Evolutionary conservation across 2,113 vertebrate genomes (phyloP), one percentile per base, ranked within the genome.

Genomic region (Festucalex cinctus): DNA sequence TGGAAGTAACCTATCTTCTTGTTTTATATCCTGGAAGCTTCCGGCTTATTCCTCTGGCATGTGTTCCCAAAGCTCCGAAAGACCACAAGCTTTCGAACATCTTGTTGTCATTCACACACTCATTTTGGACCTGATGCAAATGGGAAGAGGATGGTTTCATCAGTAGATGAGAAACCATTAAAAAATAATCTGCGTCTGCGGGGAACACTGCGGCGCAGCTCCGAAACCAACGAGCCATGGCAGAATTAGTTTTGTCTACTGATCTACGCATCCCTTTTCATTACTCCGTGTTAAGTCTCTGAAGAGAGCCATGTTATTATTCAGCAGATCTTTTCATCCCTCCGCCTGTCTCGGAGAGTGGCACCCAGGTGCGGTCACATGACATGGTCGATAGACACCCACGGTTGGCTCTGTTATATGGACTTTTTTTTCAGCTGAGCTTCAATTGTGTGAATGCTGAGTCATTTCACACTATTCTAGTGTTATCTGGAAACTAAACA

Each of bases 221-320:
- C 63, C 67, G 24, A 63, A 62, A 41, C 53, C 71, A 75, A 74
- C 24, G 78, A 79, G 73, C 65, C 69, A 14, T 75, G 59, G 64
- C 69, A 37, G 64, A 73, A 77, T 85, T 51, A 70, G 61, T 56
- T 48, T 61, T 65, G 67, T 74, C 57, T 59, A 57, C 53, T 65
- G 73, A 69, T 81, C 65, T 63, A 65, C 28, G 43, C 28, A 48
- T 64, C 70, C 28, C 35, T 22, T 81, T 84, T 77, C 73, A 76
- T 79, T 68, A 73, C 57, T 63, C 44, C 6, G 14, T n/a, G 19
- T 20, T 59, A 59, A 37, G 32, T 65, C 77, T 76, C 43, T 57
- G 24, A 78, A 77, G 69, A 70, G 46, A 78, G 75, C 49, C 51
- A 22, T 60, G 41, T 75, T 71, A 70, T 82, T 80, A 77, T 84